Evolutionary conservation across 1,140 invertebrate genomes (phyloP).

Genomic region (Uloborus diversus): DNA sequence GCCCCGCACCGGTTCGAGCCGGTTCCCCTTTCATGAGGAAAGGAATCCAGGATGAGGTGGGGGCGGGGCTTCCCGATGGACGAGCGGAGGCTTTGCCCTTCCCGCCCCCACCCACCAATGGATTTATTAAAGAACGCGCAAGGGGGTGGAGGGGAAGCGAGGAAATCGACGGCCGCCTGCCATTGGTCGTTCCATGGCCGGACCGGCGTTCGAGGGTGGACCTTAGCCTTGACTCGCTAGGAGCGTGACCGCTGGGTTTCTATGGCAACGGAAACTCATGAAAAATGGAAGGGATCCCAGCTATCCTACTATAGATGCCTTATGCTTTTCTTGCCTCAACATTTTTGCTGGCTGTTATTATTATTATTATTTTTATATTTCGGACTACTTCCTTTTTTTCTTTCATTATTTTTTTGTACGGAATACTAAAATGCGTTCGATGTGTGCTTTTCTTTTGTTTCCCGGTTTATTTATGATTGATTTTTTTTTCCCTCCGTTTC

Average conservation of each 20-base stretch:
- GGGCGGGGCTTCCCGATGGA: conserved; percentile 46
- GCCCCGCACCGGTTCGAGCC: conserved; percentile 13
- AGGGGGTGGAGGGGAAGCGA: conserved; percentile 4
- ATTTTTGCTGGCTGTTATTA: conserved; percentile 40
- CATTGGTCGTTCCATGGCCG: conserved; percentile 47
- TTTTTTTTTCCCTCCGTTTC: conserved; percentile 31
- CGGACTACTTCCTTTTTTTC: conserved; percentile 26
- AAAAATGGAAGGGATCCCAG: conserved; percentile 43
- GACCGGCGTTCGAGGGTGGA: conserved; percentile 53
- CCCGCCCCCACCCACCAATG: conserved; percentile 33
- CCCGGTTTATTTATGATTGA: conserved; percentile 49
- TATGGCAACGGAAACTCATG: conserved; percentile 52
- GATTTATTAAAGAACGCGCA: conserved; percentile 41
- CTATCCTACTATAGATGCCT: conserved; percentile 35
- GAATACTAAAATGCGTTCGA: conserved; percentile 46
- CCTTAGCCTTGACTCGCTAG: conserved; percentile 54
- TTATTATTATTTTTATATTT: conserved; percentile 54
- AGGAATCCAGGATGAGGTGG: conserved; percentile 44
- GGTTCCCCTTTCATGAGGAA: conserved; percentile 47
- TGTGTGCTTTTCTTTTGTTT: conserved; percentile 33
- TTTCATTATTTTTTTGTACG: conserved; percentile 8
- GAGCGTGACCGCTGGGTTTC: conserved; percentile 51
- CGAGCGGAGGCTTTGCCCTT: conserved; percentile 47
- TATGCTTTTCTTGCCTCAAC: conserved; percentile 16
- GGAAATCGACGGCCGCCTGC: conserved; percentile 47